Percentiles rank a stretch among this genome's conserved stretches.
Evolutionary conservation across 2,797 vertebrate genomes (phyloP).

Genomic region (Mustela erminea): DNA sequence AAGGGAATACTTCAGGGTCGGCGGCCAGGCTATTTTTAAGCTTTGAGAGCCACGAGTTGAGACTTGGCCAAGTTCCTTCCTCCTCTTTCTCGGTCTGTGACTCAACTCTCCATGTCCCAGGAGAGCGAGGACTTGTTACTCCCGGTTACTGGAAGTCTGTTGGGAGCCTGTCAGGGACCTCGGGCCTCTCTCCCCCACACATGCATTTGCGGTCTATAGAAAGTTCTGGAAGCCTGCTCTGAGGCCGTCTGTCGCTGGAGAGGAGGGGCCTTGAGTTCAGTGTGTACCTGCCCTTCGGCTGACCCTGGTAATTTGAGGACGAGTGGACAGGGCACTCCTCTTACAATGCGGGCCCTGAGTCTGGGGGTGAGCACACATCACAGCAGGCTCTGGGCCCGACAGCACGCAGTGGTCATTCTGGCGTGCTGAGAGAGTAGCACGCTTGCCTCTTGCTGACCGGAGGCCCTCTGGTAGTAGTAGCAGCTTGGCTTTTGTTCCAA

Average conservation of each 20-base stretch:
- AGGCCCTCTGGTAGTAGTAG: background rate
- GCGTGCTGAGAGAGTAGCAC: rapidly evolving
- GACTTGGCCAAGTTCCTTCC: background rate
- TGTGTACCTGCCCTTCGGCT: background rate
- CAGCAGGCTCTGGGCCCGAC: background rate
- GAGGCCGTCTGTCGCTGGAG: background rate
- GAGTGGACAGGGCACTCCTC: background rate
- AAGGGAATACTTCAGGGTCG: background rate
- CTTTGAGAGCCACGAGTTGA: background rate
- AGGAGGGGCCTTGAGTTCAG: background rate
- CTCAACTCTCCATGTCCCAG: background rate
- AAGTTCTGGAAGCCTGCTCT: conserved; percentile 26
- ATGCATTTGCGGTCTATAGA: background rate
- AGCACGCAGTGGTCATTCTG: background rate
- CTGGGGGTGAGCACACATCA: rapidly evolving
- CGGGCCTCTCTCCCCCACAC: background rate
- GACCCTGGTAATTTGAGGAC: background rate
- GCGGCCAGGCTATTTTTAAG: conserved; percentile 63
- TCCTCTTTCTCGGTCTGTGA: background rate
- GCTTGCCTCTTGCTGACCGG: background rate
- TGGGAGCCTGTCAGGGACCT: background rate
- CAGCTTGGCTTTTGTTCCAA: background rate
- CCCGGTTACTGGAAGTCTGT: background rate
- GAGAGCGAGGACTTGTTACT: background rate
- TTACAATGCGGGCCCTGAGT: background rate